A percentile compares a stretch with the other conserved stretches of the same genome.
These are phyloP conservation scores for Parnassius smintheus DNA, from an alignment of 2,888 invertebrate genomes.

Conservation along the genomic window DNA sequence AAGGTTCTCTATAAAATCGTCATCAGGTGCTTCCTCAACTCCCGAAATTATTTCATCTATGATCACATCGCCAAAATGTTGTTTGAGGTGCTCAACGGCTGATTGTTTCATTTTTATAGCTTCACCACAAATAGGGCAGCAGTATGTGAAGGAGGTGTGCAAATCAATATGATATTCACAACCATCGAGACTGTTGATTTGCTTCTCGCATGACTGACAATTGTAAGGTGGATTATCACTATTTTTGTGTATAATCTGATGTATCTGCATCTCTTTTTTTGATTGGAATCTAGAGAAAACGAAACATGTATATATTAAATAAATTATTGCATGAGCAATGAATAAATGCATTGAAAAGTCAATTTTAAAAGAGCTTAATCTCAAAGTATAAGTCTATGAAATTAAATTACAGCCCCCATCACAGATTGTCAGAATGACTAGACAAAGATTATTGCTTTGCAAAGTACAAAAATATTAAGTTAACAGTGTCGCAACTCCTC, in stretches of 20 bases:
- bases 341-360: no score
- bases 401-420: no score
- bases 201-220: conserved; percentile 53
- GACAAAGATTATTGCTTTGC: no score
- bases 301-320: neutral
- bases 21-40: conserved; percentile 30
- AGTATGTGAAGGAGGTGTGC: conserved; percentile 54
- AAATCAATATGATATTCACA: conserved; percentile 63
- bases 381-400: no score
- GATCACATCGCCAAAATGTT: conserved; percentile 54
- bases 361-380: no score
- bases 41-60: conserved; percentile 51
- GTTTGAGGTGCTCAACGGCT: conserved; percentile 53
- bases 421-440: no score
- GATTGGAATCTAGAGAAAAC: conserved; percentile 52
- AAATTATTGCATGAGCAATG: no score
- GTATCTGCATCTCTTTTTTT: conserved; percentile 58
- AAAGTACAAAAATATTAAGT: no score
- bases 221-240: conserved; percentile 54
- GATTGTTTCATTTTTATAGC: conserved; percentile 45
- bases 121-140: conserved; percentile 64
- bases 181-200: conserved; percentile 49
- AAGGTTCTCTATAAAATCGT: conserved; percentile 63
- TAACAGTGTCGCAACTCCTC: no score
- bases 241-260: conserved; percentile 58